Percentiles rank a stretch among this genome's conserved stretches.
These are phyloP conservation scores for Cyanoramphus novaezelandiae DNA, from an alignment of 2,113 vertebrate species.

Conservation along the genomic window DNA sequence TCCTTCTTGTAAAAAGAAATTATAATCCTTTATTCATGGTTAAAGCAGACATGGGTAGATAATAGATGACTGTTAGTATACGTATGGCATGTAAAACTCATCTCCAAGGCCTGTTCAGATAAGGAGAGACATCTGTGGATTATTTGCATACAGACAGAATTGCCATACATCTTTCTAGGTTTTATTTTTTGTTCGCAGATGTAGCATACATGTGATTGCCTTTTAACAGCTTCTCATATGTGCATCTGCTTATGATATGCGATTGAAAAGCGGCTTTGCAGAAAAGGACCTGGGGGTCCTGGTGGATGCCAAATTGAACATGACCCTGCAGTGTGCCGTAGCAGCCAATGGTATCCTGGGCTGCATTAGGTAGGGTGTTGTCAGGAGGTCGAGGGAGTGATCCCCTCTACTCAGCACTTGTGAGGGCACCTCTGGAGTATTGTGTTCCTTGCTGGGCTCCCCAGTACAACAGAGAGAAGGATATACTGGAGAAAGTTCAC, in stretches of 20 bases:
- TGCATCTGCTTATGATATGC: background rate
- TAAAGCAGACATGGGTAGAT: background rate
- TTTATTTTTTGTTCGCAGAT: background rate
- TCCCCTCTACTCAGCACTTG: background rate
- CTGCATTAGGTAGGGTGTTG: background rate
- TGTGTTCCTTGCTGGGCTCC: background rate
- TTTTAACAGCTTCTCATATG: background rate
- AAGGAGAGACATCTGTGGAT: background rate
- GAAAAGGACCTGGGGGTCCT: background rate
- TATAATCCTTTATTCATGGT: background rate
- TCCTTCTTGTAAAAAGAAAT: background rate
- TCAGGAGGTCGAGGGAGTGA: rapidly evolving
- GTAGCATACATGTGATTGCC: background rate
- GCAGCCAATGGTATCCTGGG: background rate
- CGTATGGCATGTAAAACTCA: background rate
- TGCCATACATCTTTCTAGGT: background rate
- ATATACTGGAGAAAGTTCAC: background rate
- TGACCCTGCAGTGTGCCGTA: rapidly evolving
- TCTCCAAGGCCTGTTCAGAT: background rate
- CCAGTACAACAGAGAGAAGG: background rate
- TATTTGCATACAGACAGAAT: background rate
- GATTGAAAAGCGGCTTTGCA: background rate
- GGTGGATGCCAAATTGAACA: background rate
- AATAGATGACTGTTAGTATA: background rate
- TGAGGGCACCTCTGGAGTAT: background rate